Percentiles rank a stretch among this genome's conserved stretches.
These are phyloP conservation scores for Drosophila kikkawai DNA, from an alignment of 1,140 invertebrate genomes.

Conservation along the genomic window DNA sequence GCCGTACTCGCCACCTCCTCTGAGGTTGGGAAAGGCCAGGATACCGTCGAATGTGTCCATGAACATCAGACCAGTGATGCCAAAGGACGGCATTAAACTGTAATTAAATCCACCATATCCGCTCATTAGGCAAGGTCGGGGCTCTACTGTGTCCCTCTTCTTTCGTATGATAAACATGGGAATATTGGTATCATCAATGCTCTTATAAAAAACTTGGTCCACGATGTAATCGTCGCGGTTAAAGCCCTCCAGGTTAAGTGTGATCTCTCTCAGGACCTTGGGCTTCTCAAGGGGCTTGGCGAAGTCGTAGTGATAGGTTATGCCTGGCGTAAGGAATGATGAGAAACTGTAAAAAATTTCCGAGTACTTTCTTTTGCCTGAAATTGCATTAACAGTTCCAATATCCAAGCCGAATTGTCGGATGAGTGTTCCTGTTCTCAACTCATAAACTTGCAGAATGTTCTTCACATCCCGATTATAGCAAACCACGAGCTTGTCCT, in stretches of 20 bases:
- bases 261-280: conserved; percentile 87
- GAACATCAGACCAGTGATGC: conserved; percentile 89
- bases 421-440: conserved; percentile 90
- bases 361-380: conserved; percentile 92
- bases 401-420: conserved; percentile 92
- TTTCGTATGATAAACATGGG: conserved; percentile 98
- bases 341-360: conserved; percentile 98
- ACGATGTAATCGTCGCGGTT: conserved; percentile 92
- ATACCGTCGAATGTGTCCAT: conserved; percentile 96
- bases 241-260: conserved; percentile 94
- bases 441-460: conserved; percentile 92
- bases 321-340: conserved; percentile 95
- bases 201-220: conserved; percentile 96
- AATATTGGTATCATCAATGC: conserved; percentile 97
- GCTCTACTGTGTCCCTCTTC: conserved; percentile 88
- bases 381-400: conserved; percentile 93
- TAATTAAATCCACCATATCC: conserved; percentile 99
- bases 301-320: conserved; percentile 95
- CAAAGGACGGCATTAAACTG: conserved; percentile 93
- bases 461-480: conserved; percentile 98
- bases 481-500: conserved; percentile 94
- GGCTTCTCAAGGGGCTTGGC: conserved; percentile 88
- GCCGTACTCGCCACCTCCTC: conserved; percentile 99
- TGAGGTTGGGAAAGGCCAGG: conserved; percentile 96
- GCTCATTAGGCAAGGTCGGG: conserved; percentile 94